Evolutionary conservation across 2,113 vertebrate genomes (phyloP).

Genomic region (Dolichotis patagonum): DNA sequence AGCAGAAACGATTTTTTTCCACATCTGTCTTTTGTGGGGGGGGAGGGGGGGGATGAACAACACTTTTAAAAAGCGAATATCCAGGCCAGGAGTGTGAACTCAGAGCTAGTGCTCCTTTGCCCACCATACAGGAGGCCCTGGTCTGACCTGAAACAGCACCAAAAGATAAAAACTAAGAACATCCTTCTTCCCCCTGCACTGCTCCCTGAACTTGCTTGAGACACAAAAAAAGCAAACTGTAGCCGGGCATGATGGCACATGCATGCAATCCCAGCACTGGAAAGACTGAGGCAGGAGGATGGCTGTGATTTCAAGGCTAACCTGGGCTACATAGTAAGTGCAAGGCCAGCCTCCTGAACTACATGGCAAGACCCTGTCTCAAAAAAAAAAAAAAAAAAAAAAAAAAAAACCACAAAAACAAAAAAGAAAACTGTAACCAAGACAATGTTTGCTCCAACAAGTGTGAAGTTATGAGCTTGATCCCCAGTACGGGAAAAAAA

Average conservation of each 20-base stretch:
- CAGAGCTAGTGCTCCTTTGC: not conserved
- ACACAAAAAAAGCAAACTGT: slow-evolving; percentile 2
- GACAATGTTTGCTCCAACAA: not conserved
- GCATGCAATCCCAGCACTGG: not conserved
- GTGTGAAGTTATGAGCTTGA: too few relatives aligned
- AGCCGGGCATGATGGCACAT: not conserved
- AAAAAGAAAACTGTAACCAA: not conserved
- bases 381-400: not conserved
- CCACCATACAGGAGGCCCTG: not conserved
- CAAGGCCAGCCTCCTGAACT: not conserved
- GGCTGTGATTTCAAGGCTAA: not conserved
- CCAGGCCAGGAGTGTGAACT: not conserved
- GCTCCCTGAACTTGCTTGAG: not conserved
- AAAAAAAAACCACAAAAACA: not conserved
- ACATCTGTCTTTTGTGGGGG: not conserved
- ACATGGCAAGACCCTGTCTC: not conserved
- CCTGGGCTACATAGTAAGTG: not conserved
- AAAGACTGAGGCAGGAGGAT: not conserved
- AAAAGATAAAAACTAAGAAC: not conserved
- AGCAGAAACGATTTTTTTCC: not conserved
- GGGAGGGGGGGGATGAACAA: not conserved
- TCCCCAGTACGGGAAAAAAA: too few relatives aligned
- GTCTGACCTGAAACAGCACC: not conserved
- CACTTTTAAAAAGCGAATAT: not conserved
- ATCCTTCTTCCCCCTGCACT: not conserved